Percentiles rank a stretch among this genome's conserved stretches.
phyloP scores from a whole-genome alignment of 53 echinoderm and acorn worm genomes.

The Echinarachnius parma region DNA sequence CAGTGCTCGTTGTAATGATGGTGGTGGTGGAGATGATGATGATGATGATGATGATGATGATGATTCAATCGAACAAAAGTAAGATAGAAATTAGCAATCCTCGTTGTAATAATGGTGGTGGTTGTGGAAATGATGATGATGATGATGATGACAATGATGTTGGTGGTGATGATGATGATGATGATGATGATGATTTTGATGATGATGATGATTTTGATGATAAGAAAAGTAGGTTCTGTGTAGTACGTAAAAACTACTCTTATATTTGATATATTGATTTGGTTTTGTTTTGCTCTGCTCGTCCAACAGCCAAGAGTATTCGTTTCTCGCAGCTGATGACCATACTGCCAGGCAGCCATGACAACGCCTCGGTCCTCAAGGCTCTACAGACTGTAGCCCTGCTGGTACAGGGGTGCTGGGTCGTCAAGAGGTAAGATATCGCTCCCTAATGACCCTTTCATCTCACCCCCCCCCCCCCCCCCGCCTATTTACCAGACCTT shows the following conservation, averaged over 20 bases:
- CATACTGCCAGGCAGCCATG: conserved; percentile 68
- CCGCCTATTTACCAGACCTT: too few relatives aligned
- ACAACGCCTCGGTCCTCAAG: conserved; percentile 63
- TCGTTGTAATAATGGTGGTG: too few relatives aligned
- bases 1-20: neutral
- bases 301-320: conserved; percentile 73
- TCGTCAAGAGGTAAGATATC: conserved; percentile 78
- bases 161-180: too few relatives aligned
- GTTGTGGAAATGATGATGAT: too few relatives aligned
- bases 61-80: too few relatives aligned
- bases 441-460: neutral
- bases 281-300: conserved; percentile 4
- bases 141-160: too few relatives aligned
- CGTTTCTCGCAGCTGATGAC: conserved; percentile 73
- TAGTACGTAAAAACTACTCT: too few relatives aligned
- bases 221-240: too few relatives aligned
- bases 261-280: too few relatives aligned
- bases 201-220: too few relatives aligned
- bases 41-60: neutral
- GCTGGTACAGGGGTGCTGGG: conserved; percentile 97
- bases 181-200: too few relatives aligned
- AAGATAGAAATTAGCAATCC: too few relatives aligned
- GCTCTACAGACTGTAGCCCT: conserved; percentile 92
- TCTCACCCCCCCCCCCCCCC: neutral
- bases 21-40: neutral